Conservation (phyloP, 2,888 invertebrate species). For the Maniola hyperantus region DNA sequence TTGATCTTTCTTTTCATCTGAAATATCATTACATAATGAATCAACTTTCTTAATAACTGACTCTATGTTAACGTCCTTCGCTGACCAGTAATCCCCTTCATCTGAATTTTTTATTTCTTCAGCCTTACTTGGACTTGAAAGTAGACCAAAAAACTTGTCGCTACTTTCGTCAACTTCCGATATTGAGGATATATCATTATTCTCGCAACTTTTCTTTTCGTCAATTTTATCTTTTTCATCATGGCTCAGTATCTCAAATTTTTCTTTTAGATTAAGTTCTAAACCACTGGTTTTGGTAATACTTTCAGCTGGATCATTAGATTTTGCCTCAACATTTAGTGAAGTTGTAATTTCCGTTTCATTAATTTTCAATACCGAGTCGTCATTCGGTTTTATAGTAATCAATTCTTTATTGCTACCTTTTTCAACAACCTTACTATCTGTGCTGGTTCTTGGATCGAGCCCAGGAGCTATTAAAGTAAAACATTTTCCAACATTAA, state of each 20-base stretch:
- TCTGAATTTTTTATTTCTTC: conserved; percentile 81
- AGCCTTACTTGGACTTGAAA: conserved; percentile 37
- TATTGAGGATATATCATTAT: conserved; percentile 18
- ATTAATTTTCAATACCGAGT: conserved; percentile 18
- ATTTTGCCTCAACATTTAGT: conserved; percentile 15
- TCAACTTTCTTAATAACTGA: conserved; percentile 91
- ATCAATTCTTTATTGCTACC: conserved; percentile 24
- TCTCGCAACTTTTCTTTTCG: conserved; percentile 13
- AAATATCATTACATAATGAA: conserved; percentile 81
- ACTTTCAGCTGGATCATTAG: conserved; percentile 17
- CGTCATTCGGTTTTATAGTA: conserved; percentile 15
- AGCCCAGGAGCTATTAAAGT: conserved; percentile 53
- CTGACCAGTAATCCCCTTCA: conserved; percentile 90
- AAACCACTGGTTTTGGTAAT: conserved; percentile 15
- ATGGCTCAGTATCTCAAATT: conserved; percentile 3
- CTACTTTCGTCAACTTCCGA: conserved; percentile 42
- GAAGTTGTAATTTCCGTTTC: conserved; percentile 20
- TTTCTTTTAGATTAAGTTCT: conserved; percentile 14
- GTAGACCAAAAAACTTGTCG: conserved; percentile 43
- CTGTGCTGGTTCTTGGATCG: conserved; percentile 40
- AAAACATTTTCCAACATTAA: conserved; percentile 67
- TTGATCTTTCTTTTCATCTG: conserved; percentile 48
- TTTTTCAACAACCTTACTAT: conserved; percentile 33
- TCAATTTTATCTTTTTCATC: conserved; percentile 12
- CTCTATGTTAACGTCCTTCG: conserved; percentile 90